Evolutionary conservation across 92 coral and sea anemone genomes (phyloP).

Genomic region (Palythoa heliodiscus): DNA sequence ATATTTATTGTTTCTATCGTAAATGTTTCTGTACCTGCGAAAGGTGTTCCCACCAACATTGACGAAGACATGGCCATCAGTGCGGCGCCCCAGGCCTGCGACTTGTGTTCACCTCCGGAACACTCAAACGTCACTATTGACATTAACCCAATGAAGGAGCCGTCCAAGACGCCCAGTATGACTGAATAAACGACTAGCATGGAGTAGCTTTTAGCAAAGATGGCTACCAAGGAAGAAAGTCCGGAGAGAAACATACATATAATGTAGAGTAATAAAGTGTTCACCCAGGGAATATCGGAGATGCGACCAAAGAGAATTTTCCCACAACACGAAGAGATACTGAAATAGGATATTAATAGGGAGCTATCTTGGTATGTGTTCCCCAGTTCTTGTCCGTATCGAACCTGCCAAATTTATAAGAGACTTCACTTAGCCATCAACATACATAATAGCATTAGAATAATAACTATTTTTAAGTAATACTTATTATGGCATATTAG

Average conservation of each 20-base stretch:
- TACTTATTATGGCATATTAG: too few relatives aligned
- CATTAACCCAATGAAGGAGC: constrained; percentile 95
- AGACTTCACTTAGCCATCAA: not conserved
- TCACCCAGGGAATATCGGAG: constrained; percentile 73
- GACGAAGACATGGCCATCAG: constrained; percentile 88
- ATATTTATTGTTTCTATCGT: not conserved
- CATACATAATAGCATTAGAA: too few relatives aligned
- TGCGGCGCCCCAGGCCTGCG: constrained; percentile 97
- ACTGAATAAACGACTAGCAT: constrained; percentile 89
- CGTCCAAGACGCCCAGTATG: constrained; percentile 85
- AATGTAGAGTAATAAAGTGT: constrained; percentile 66
- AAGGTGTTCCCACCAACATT: constrained; percentile 92
- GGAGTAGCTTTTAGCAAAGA: constrained; percentile 68
- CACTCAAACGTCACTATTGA: constrained; percentile 96
- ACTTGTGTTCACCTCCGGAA: constrained; percentile 74
- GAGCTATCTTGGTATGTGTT: constrained; percentile 82
- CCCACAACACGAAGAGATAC: constrained; percentile 85
- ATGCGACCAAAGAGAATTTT: constrained; percentile 87
- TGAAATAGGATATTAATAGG: constrained; percentile 85
- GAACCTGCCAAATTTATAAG: constrained; percentile 58
- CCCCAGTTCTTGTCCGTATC: constrained; percentile 86
- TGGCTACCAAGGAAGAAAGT: constrained; percentile 71
- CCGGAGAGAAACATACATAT: constrained; percentile 91
- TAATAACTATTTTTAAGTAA: too few relatives aligned
- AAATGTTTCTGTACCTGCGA: constrained; percentile 71